Percentiles rank a stretch among this genome's conserved stretches.
phyloP scores from a whole-genome alignment of 37 sponge, comb jelly and placozoan species.

The Oscarella lobularis region DNA sequence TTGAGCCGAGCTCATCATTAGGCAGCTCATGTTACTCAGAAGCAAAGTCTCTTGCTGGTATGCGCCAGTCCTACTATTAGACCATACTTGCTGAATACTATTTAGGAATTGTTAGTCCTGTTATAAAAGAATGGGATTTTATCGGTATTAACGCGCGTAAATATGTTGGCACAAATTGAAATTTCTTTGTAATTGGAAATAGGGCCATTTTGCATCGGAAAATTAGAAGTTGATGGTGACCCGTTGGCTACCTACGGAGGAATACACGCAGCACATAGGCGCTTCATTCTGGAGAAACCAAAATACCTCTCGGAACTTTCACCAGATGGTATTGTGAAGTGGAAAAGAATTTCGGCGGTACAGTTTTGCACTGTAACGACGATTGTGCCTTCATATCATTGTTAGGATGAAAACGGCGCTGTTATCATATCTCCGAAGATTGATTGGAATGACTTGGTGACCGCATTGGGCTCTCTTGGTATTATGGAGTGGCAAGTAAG shows the following conservation, averaged over 20 bases:
- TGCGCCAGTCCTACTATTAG: too few species aligned
- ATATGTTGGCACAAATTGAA: neutral
- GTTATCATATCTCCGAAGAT: neutral
- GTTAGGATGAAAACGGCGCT: neutral
- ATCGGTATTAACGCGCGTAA: neutral
- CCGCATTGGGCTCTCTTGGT: neutral
- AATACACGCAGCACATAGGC: neutral
- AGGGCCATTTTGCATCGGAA: slow-evolving; percentile 8
- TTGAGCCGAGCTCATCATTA: too few species aligned
- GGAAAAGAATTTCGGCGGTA: neutral
- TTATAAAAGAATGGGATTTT: neutral
- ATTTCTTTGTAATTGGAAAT: neutral
- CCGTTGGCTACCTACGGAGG: slow-evolving; percentile 7
- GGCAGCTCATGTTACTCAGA: too few species aligned
- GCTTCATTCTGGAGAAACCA: neutral
- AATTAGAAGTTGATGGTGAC: slow-evolving; percentile 8
- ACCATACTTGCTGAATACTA: too few species aligned
- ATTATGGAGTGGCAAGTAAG: slow-evolving; percentile 8
- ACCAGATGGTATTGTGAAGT: neutral
- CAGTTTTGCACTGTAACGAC: neutral
- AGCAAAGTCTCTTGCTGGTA: too few species aligned
- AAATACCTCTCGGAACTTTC: neutral
- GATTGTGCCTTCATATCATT: neutral
- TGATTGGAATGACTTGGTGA: slow-evolving; percentile 5
- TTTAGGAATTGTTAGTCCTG: neutral